A percentile compares a stretch with the other conserved stretches of the same genome.
These are phyloP conservation scores for Drosophila rubida DNA, from an alignment of 2,888 invertebrate species.

Conservation along the genomic window DNA sequence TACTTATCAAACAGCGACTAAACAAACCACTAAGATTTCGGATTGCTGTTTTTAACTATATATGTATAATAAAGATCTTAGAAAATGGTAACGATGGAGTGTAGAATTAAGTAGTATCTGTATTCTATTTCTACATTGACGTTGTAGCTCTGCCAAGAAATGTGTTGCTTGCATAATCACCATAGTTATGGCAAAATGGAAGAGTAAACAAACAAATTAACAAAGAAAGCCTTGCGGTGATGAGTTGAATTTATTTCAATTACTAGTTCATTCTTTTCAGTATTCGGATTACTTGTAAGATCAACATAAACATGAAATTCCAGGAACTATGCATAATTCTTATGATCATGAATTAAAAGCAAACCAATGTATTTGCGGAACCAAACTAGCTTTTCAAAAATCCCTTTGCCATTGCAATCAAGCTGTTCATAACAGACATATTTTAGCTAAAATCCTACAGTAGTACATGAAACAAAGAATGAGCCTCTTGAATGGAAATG, in stretches of 20 bases:
- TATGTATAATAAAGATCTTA: too few relatives aligned
- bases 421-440: background rate
- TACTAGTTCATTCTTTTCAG: background rate
- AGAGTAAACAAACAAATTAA: background rate
- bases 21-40: too few relatives aligned
- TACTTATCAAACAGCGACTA: too few relatives aligned
- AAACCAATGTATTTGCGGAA: background rate
- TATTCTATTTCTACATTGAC: too few relatives aligned
- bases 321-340: background rate
- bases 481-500: slow-evolving; percentile 18
- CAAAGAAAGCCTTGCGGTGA: background rate
- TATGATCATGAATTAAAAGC: background rate
- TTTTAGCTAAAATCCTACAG: background rate
- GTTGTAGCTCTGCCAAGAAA: too few relatives aligned
- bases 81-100: too few relatives aligned
- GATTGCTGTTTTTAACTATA: too few relatives aligned
- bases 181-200: too few relatives aligned
- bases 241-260: background rate
- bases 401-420: too few relatives aligned
- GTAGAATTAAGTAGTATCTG: too few relatives aligned
- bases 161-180: too few relatives aligned
- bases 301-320: slow-evolving; percentile 15
- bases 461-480: slow-evolving; percentile 25
- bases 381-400: too few relatives aligned
- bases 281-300: background rate